Evolutionary conservation across 2,113 vertebrate genomes (phyloP).

Genomic region (Microcebus jonahi): DNA sequence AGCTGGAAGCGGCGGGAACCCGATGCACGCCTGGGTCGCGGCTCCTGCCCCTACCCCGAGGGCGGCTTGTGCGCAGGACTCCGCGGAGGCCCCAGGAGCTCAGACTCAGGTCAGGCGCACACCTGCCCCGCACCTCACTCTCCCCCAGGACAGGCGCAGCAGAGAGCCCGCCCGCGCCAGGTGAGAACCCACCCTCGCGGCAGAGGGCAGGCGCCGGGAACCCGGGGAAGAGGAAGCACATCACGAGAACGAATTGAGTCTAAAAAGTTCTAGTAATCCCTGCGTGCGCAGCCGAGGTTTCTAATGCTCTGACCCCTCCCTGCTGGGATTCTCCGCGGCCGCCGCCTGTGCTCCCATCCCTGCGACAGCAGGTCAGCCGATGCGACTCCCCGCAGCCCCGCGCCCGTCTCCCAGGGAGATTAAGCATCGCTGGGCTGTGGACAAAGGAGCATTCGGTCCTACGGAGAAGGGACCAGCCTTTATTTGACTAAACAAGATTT

Average conservation of each 20-base stretch:
- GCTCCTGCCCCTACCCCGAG: too few species aligned
- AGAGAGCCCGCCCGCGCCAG: not conserved
- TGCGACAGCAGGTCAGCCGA: not conserved
- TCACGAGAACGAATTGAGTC: conserved; percentile 16
- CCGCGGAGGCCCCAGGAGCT: not conserved
- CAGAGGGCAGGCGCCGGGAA: not conserved
- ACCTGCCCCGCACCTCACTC: conserved; percentile 52
- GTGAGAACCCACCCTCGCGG: not conserved
- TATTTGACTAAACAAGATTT: not conserved
- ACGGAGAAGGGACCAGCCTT: not conserved
- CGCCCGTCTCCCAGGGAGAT: not conserved
- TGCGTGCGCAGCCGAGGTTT: not conserved
- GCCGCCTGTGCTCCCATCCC: not conserved
- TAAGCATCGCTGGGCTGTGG: not conserved
- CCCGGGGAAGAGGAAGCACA: not conserved
- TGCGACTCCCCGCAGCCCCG: not conserved
- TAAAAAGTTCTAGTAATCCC: not conserved
- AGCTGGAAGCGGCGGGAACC: not conserved
- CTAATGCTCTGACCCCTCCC: not conserved
- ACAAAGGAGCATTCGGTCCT: conserved; percentile 15
- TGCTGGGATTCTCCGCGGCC: not conserved
- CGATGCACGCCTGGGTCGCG: accelerated
- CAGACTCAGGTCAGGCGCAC: conserved; percentile 51
- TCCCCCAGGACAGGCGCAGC: conserved; percentile 55
- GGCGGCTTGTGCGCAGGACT: conserved; percentile 5